Percentiles rank a stretch among this genome's conserved stretches.
These are phyloP conservation scores for Brachionus koreanus DNA, from an alignment of 1,140 invertebrate genomes.

Conservation along the genomic window DNA sequence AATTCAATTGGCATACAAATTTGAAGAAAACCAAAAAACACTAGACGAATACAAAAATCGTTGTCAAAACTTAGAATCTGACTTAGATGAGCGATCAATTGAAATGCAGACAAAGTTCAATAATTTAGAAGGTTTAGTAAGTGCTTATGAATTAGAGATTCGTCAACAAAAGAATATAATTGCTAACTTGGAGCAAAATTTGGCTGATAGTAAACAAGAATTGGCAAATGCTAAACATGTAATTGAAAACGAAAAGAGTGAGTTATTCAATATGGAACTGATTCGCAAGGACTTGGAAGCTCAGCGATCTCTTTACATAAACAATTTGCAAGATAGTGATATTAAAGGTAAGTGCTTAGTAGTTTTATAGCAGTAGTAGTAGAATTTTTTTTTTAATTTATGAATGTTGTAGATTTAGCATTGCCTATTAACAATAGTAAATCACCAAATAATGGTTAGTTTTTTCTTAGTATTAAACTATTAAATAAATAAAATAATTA, in stretches of 20 bases:
- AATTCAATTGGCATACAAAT: conserved; percentile 21
- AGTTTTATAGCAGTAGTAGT: neutral
- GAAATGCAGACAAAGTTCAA: neutral
- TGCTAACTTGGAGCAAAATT: neutral
- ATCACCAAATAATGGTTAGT: conserved; percentile 38
- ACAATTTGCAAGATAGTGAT: conserved; percentile 30
- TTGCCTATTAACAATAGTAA: conserved; percentile 37
- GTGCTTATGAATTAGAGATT: conserved; percentile 26
- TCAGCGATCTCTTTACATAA: neutral
- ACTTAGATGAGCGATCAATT: neutral
- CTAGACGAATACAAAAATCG: conserved; percentile 16
- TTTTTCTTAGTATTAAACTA: neutral
- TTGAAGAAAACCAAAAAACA: conserved; percentile 1
- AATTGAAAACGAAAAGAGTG: conserved; percentile 31
- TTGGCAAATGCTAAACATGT: neutral
- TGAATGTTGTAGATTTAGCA: conserved; percentile 30
- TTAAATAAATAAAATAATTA: neutral
- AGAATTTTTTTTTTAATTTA: neutral
- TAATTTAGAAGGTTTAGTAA: conserved; percentile 11
- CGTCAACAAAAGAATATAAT: neutral
- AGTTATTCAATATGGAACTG: conserved; percentile 1
- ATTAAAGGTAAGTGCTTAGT: conserved; percentile 3
- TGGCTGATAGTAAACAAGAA: neutral
- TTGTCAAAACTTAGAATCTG: neutral
- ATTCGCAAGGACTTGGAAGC: conserved; percentile 18